Conservation (phyloP, 2,797 vertebrate genomes). For the Antrozous pallidus region DNA sequence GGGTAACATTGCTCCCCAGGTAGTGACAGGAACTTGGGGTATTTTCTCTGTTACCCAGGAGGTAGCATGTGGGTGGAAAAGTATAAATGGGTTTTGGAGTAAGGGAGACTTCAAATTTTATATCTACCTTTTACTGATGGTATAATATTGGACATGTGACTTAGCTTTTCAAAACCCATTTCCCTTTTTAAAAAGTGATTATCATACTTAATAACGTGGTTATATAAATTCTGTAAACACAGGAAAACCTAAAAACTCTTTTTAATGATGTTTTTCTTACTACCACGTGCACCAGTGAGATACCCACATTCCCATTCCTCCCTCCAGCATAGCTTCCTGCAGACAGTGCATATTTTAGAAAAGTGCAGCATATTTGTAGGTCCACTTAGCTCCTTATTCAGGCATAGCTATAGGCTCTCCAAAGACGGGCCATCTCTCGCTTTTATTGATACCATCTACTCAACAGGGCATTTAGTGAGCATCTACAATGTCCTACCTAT, state of each 20-base stretch:
- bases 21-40: neutral
- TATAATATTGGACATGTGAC: neutral
- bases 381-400: neutral
- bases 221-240: neutral
- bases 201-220: neutral
- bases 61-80: neutral
- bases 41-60: neutral
- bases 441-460: neutral
- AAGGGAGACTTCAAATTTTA: neutral
- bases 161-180: neutral
- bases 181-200: neutral
- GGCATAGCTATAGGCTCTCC: neutral
- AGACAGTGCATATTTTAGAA: neutral
- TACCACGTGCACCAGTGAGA: neutral
- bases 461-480: neutral
- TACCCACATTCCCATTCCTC: neutral
- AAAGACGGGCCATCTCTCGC: neutral
- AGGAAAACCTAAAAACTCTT: conserved; percentile 9
- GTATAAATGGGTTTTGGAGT: neutral
- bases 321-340: neutral
- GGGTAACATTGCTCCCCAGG: neutral
- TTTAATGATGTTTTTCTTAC: conserved; percentile 24
- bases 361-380: neutral
- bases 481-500: neutral
- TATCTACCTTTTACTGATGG: neutral